phyloP scores from a whole-genome alignment of 2,113 vertebrate genomes.

The Neoarius graeffei region DNA sequence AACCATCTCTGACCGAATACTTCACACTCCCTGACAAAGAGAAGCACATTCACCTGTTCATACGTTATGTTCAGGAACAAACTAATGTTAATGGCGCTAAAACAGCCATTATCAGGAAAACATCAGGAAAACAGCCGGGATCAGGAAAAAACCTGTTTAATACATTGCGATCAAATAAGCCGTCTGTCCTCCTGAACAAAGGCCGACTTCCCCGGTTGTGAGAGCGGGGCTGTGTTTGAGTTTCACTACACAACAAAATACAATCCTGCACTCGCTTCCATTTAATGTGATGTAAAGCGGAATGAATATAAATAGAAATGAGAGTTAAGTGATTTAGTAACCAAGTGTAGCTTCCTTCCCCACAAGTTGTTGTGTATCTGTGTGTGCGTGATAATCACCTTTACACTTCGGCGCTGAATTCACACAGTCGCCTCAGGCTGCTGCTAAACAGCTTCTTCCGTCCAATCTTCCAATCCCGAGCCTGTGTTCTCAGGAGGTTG shows the following conservation, averaged over 20 bases:
- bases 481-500: constrained; percentile 44
- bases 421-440: constrained; percentile 41
- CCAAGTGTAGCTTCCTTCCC: not conserved
- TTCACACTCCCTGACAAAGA: no score
- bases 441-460: constrained; percentile 36
- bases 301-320: not conserved
- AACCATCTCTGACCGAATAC: no score
- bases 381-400: constrained; percentile 38
- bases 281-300: not conserved
- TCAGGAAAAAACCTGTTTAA: not conserved
- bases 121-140: not conserved
- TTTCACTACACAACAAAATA: not conserved
- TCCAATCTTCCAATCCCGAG: constrained; percentile 53
- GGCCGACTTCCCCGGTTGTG: not conserved
- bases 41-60: no score
- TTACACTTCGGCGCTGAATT: constrained; percentile 48
- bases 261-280: not conserved
- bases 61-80: no score
- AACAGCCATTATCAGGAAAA: no score
- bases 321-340: not conserved
- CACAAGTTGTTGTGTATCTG: not conserved
- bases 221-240: not conserved
- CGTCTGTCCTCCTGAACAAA: not conserved
- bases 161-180: not conserved
- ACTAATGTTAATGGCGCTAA: no score